Evolutionary conservation across 2,113 vertebrate species (phyloP).

Genomic region (Lethenteron reissneri): DNA sequence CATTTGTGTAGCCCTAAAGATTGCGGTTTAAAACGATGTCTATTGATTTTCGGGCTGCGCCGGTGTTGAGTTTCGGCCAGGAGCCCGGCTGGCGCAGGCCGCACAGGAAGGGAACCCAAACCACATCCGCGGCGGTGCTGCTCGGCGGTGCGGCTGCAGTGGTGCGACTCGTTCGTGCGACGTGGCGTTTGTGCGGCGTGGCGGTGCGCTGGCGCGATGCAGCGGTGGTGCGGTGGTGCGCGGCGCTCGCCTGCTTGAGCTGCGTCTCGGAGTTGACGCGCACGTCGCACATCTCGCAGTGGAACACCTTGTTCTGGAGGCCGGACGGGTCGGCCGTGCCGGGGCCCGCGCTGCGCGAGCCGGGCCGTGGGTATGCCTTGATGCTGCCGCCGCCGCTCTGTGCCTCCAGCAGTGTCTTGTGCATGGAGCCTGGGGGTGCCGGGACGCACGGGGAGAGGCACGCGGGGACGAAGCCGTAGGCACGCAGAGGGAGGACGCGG

Average conservation of each 20-base stretch:
- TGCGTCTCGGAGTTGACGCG: slow-evolving; percentile 93
- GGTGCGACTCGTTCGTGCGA: too few species aligned
- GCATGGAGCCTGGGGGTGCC: slow-evolving; percentile 47
- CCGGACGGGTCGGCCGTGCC: slow-evolving; percentile 36
- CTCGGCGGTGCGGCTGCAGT: too few species aligned
- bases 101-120: too few species aligned
- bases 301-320: slow-evolving; percentile 41
- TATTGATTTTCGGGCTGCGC: too few species aligned
- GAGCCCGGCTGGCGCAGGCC: too few species aligned
- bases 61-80: too few species aligned
- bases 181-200: too few species aligned
- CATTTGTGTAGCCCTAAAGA: too few species aligned
- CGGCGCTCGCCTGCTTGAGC: slow-evolving; percentile 58
- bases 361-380: slow-evolving; percentile 30
- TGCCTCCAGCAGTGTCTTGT: slow-evolving; percentile 74
- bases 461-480: background rate
- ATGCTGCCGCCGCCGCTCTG: slow-evolving; percentile 36
- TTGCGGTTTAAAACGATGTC: too few species aligned
- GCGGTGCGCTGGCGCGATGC: too few species aligned
- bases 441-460: background rate
- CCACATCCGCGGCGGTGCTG: too few species aligned
- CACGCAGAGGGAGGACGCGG: background rate
- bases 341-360: slow-evolving; percentile 43
- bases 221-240: too few species aligned
- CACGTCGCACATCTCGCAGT: slow-evolving; percentile 79